A percentile compares a stretch with the other conserved stretches of the same genome.
phyloP scores from a whole-genome alignment of 2,797 vertebrate species.

The Rhodeus uyekii region DNA sequence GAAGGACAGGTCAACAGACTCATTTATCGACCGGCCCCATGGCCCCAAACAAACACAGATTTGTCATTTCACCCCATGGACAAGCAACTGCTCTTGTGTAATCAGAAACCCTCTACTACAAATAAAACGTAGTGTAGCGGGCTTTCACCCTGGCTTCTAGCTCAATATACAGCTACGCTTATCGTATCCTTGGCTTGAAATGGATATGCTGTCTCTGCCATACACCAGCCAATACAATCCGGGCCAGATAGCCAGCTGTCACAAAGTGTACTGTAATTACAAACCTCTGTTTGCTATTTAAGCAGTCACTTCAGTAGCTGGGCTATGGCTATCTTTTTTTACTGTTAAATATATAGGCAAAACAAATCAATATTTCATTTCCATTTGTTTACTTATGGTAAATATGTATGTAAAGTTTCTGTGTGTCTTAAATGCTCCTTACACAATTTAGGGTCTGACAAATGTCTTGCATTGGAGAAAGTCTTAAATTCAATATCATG shows the following conservation, averaged over 20 bases:
- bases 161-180: constrained; percentile 27
- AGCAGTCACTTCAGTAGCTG: background rate
- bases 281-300: constrained; percentile 1
- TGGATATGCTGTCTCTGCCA: constrained; percentile 14
- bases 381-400: background rate
- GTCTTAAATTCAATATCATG: too few relatives aligned
- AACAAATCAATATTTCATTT: background rate
- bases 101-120: constrained; percentile 38
- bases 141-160: constrained; percentile 18
- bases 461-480: too few relatives aligned
- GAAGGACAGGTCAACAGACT: constrained; percentile 28
- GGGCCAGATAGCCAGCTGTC: constrained; percentile 10
- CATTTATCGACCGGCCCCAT: constrained; percentile 10
- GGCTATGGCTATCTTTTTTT: background rate
- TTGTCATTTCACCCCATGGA: constrained; percentile 30
- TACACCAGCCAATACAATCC: background rate
- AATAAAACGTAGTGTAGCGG: constrained; percentile 12
- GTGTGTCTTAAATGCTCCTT: too few relatives aligned
- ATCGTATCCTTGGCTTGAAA: constrained; percentile 18
- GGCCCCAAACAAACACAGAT: constrained; percentile 36
- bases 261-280: constrained; percentile 40
- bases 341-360: background rate
- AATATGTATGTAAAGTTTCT: too few relatives aligned
- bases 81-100: constrained; percentile 14
- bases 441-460: too few relatives aligned